A percentile compares a stretch with the other conserved stretches of the same genome.
These are phyloP conservation scores for Cydia strobilella DNA, from an alignment of 1,140 invertebrate species.

Conservation along the genomic window DNA sequence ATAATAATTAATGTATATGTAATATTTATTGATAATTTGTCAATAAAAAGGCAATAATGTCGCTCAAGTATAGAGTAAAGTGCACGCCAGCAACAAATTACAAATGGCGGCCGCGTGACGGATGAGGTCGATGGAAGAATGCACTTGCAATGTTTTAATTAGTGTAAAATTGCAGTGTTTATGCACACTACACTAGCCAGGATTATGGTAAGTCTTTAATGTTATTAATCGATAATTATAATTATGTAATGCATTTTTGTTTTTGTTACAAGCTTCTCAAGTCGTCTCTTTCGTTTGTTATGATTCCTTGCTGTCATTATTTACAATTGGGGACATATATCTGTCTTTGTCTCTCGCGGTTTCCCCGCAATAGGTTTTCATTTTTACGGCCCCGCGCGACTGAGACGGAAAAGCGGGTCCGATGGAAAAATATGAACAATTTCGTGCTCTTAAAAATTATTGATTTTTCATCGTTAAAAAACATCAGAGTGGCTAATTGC, in stretches of 20 bases:
- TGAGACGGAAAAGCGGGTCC: conserved; percentile 63
- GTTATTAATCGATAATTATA: conserved; percentile 36
- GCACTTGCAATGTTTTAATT: conserved; percentile 58
- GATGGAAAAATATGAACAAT: conserved; percentile 77
- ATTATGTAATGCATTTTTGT: conserved; percentile 61
- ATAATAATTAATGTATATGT: background rate
- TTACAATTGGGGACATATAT: conserved; percentile 68
- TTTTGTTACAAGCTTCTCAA: conserved; percentile 54
- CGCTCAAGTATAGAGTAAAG: conserved; percentile 14
- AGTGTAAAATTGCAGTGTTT: conserved; percentile 46
- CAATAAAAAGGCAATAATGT: background rate
- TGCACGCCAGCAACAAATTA: conserved; percentile 27
- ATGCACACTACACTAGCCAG: conserved; percentile 38
- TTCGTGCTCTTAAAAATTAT: conserved; percentile 75
- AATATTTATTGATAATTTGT: background rate
- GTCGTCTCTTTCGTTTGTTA: conserved; percentile 68
- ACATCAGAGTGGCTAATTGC: conserved; percentile 60
- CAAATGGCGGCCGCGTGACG: conserved; percentile 62
- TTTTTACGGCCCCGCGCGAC: conserved; percentile 66
- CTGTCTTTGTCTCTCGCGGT: conserved; percentile 65
- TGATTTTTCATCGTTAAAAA: conserved; percentile 75
- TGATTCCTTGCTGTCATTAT: conserved; percentile 69
- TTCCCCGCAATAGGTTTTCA: conserved; percentile 71
- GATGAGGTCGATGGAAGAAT: conserved; percentile 60
- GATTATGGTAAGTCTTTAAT: conserved; percentile 49